A percentile compares a stretch with the other conserved stretches of the same genome.
Conservation (phyloP, 2,888 invertebrate genomes). For the Pseudococcus longispinus region DNA sequence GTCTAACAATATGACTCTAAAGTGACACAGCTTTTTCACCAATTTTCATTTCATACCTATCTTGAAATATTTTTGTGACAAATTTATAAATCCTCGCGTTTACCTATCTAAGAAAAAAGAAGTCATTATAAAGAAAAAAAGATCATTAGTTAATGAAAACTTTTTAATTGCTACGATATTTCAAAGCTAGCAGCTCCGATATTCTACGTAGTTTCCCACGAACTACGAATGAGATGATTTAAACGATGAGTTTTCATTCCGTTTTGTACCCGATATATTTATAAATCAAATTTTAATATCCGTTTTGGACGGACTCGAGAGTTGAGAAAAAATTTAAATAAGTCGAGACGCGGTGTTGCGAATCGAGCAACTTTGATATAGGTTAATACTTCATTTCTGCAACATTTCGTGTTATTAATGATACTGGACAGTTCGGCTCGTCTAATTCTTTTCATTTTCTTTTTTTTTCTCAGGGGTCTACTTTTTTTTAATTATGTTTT, state of each 20-base stretch:
- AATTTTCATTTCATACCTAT: neutral
- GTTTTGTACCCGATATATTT: neutral
- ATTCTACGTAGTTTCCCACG: neutral
- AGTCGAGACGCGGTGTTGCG: neutral
- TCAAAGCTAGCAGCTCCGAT: neutral
- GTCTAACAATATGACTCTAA: neutral
- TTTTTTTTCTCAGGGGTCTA: neutral
- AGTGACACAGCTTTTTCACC: neutral
- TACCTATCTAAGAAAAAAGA: neutral
- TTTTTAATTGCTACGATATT: neutral
- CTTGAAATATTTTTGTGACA: neutral
- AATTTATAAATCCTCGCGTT: neutral
- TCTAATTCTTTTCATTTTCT: neutral
- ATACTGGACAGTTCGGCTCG: neutral
- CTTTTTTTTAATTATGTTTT: neutral
- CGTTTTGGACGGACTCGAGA: neutral
- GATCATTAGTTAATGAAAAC: neutral
- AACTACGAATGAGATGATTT: neutral
- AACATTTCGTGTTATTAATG: neutral
- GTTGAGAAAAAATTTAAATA: neutral
- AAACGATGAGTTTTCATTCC: neutral
- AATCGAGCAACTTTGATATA: neutral
- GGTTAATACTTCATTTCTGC: neutral
- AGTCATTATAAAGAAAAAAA: neutral
- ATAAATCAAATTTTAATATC: conserved; percentile 11